Evolutionary conservation across 64 coral and sea anemone species (phyloP), one percentile per base, ranked within the genome.

Genomic region (Orbicella faveolata): DNA sequence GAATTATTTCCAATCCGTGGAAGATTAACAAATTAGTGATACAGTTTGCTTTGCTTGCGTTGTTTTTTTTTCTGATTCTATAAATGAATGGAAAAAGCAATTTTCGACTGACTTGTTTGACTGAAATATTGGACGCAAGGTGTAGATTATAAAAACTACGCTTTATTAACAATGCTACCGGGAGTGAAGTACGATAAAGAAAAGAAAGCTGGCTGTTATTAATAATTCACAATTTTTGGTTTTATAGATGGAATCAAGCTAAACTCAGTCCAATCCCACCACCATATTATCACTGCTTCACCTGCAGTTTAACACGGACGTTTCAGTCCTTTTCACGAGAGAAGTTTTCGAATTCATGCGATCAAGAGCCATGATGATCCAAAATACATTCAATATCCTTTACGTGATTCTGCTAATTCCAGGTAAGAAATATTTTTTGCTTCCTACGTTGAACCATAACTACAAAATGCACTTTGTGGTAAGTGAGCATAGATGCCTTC

Each of bases 171-270:
- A 70, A 70, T 70, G 67, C 21, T n/a, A 26, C 67, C 10, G n/a
- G 20, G 67, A 85, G 65, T 36, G 21, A 2, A 72, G 63, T 85
- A 14, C 2, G 65, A 85, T 85, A 73, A 85, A 85, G 81, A 30
- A 52, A 85, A 70, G 82, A 70, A 72, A 85, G 64, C 82, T 85
- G 82, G 63, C 72, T 41, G 82, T 85, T 52, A 85, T 85, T 73
- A 85, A 85, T 85, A 52, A 85, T 85, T 85, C 64, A 85, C 35
- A 48, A 44, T 52, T 85, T 85, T 85, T 85, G 82, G 82, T 72
- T 85, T 85, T 85, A 65, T 52, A 85, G 82, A 62, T 21, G 52
- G 68, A 85, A 72, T 85, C 82, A 85, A 72, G 63, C 64, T 72
- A 85, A 85, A 52, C 65, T 26, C 18, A 63, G 62, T 72, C 23